Evolutionary conservation across 2,113 vertebrate genomes (phyloP).

Genomic region (Anolis carolinensis): DNA sequence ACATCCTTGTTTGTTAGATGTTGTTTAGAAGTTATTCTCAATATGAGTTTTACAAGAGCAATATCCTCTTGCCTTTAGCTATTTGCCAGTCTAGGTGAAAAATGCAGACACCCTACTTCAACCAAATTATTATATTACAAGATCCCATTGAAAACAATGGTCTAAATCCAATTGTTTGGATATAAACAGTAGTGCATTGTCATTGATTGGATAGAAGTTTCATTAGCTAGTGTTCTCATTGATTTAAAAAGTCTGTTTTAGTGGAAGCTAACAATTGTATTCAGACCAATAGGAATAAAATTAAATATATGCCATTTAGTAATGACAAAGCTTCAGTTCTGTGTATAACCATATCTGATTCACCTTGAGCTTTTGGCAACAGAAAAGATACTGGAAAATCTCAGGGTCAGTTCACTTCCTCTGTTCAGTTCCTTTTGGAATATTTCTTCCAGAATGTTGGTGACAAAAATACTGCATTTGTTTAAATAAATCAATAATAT

Average conservation of each 20-base stretch:
- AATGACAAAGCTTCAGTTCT: not conserved
- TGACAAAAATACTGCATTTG: not conserved
- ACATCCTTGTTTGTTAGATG: not conserved
- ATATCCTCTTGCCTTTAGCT: not conserved
- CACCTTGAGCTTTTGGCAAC: not conserved
- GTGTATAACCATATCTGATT: not conserved
- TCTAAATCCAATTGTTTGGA: not conserved
- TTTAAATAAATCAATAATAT: constrained; percentile 4
- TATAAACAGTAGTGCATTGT: too few species aligned
- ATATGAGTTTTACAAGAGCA: not conserved
- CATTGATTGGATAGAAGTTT: too few species aligned
- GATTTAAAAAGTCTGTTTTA: too few species aligned
- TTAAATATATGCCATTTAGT: not conserved
- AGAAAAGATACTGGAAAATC: not conserved
- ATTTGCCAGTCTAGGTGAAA: not conserved
- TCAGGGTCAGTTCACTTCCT: not conserved
- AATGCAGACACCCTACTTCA: not conserved
- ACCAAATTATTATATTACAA: not conserved
- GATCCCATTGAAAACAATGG: not conserved
- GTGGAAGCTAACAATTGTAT: too few species aligned
- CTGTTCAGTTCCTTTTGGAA: not conserved
- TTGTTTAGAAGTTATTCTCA: not conserved
- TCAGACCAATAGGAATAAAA: not conserved
- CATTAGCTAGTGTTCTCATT: too few species aligned
- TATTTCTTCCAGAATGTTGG: not conserved